Conservation (phyloP, 2,888 invertebrate genomes). For the Gnatocerus cornutus region DNA sequence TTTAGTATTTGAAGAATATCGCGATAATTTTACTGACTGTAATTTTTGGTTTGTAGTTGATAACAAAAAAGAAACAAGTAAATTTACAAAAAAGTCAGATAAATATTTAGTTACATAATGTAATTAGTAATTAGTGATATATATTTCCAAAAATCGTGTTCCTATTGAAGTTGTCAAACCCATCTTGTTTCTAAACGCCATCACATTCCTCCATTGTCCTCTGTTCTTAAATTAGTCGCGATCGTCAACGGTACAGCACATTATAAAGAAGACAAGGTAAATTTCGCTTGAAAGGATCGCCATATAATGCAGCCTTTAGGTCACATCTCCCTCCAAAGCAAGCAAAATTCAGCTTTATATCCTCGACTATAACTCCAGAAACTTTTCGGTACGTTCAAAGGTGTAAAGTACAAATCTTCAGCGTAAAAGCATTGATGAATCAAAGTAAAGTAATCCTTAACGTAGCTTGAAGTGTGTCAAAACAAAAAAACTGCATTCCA, state of each 20-base stretch:
- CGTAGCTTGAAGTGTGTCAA: constrained; percentile 54
- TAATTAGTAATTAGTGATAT: no score
- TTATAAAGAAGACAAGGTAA: constrained; percentile 38
- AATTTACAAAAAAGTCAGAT: no score
- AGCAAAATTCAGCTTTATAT: constrained; percentile 26
- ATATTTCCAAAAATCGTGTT: background rate
- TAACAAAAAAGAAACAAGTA: no score
- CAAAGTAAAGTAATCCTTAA: constrained; percentile 48
- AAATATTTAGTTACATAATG: no score
- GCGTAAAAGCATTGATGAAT: constrained; percentile 47
- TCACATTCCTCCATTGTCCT: constrained; percentile 31
- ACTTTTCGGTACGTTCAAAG: constrained; percentile 33
- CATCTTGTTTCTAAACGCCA: constrained; percentile 6
- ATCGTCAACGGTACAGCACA: constrained; percentile 36
- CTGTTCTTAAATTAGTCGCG: constrained; percentile 40
- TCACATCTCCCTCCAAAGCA: constrained; percentile 18
- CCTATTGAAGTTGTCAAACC: background rate
- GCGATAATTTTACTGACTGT: no score
- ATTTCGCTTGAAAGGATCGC: constrained; percentile 40
- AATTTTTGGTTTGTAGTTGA: no score
- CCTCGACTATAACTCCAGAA: constrained; percentile 1
- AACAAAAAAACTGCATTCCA: constrained; percentile 65
- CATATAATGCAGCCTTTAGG: constrained; percentile 33
- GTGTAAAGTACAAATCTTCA: constrained; percentile 43
- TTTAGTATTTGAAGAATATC: no score